A percentile compares a stretch with the other conserved stretches of the same genome.
These are phyloP conservation scores for Luffia ferchaultella DNA, from an alignment of 2,888 invertebrate species.

Conservation along the genomic window DNA sequence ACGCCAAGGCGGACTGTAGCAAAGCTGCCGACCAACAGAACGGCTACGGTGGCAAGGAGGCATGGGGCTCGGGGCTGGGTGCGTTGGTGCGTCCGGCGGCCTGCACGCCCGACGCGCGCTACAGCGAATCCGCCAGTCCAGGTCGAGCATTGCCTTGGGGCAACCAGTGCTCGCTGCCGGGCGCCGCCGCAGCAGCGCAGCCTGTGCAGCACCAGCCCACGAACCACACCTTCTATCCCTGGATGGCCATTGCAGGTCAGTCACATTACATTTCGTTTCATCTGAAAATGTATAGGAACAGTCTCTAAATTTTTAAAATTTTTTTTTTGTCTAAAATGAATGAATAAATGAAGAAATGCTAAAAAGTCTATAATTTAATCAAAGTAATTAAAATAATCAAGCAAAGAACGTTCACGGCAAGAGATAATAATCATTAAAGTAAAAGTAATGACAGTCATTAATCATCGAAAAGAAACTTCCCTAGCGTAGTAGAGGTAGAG, in stretches of 20 bases:
- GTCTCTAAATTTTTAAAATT: neutral
- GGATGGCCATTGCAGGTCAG: constrained; percentile 99
- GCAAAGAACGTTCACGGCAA: neutral
- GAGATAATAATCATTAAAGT: too few species aligned
- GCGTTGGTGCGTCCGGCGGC: constrained; percentile 83
- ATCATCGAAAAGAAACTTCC: too few species aligned
- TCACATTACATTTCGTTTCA: constrained; percentile 19
- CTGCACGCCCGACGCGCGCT: constrained; percentile 88
- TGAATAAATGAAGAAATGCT: neutral
- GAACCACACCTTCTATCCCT: constrained; percentile 95
- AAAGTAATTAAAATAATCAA: too few species aligned
- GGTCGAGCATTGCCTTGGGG: constrained; percentile 83
- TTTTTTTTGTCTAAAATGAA: too few species aligned
- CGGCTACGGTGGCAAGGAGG: constrained; percentile 76
- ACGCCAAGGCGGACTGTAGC: constrained; percentile 80
- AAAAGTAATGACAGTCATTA: too few species aligned
- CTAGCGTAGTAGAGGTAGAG: too few species aligned
- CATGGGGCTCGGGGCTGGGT: constrained; percentile 73
- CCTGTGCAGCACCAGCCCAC: constrained; percentile 89
- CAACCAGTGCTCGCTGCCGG: constrained; percentile 87
- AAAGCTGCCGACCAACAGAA: constrained; percentile 73
- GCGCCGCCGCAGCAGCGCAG: constrained; percentile 79
- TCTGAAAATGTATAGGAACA: constrained; percentile 2
- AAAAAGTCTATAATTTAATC: too few species aligned
- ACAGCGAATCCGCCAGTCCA: constrained; percentile 86